phyloP scores from a whole-genome alignment of 2,113 vertebrate genomes.

The Ochotona curzoniae region DNA sequence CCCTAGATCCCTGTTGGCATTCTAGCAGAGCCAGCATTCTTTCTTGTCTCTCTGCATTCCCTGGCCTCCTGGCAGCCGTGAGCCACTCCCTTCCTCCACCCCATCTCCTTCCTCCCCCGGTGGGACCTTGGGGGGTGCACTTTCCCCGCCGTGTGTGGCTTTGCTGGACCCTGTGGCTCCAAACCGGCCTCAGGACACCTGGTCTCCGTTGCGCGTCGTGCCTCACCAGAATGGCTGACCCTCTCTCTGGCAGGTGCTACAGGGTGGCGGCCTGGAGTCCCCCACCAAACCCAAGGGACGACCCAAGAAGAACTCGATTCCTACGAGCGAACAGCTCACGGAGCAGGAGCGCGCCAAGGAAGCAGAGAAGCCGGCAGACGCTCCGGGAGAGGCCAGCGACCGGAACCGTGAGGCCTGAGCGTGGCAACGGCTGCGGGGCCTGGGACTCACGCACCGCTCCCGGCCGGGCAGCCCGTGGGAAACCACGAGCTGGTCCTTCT shows the following conservation, averaged over 20 bases:
- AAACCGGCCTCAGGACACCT: rapidly evolving
- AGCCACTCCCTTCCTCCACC: no score
- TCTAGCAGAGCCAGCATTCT: no score
- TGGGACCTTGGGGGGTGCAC: no score
- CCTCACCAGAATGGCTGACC: neutral
- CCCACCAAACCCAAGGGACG: conserved; percentile 99
- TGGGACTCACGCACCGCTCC: no score
- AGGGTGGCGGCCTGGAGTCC: conserved; percentile 97
- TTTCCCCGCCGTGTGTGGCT: neutral
- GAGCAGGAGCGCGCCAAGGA: conserved; percentile 93
- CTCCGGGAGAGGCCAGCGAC: conserved; percentile 87
- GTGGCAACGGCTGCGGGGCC: neutral
- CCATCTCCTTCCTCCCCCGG: no score
- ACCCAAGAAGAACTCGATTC: conserved; percentile 99
- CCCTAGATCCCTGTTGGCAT: neutral
- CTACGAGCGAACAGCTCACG: conserved; percentile 96
- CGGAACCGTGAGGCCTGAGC: conserved; percentile 90
- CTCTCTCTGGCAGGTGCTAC: conserved; percentile 90
- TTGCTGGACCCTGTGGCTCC: no score
- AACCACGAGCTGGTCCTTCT: neutral
- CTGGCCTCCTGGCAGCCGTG: neutral
- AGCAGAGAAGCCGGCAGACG: conserved; percentile 88
- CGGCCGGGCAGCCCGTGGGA: neutral
- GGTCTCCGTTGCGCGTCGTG: neutral
- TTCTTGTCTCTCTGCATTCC: neutral